Base-by-base conservation (phyloP, 2,888 invertebrate species). In the Microctonus hyperodae region DNA sequence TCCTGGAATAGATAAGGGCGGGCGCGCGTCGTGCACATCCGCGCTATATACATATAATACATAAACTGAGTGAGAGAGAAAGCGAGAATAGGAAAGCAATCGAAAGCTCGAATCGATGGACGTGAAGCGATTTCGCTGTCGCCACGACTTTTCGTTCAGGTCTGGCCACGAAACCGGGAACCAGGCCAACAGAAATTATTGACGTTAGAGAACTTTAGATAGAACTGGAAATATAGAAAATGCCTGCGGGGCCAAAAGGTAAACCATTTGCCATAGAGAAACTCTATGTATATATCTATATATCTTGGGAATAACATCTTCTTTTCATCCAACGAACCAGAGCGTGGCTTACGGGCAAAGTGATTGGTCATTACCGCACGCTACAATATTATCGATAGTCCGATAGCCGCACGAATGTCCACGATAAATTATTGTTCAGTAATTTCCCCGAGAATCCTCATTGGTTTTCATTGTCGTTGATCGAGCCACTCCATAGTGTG, bases 181-280 rank as follows among this genome's bases (percentile, higher is more conserved):
- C 63, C 51, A 64, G 64, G 70, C 64, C 64, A 68, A 22, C 60
- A 51, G 57, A 68, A 70, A 68, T 68, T 70, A 70, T 68, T 68
- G 68, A 68, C 65, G 60, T 53, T 20, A 16, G 51, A 22, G 58
- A 48, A 23, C 37, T 59, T 51, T n/a, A 13, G 11, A n/a, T 16
- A 44, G 44, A 44, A 7, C 1, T 16, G 44, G 7, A 16, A 16
- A 44, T 16, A 44, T 20, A 9, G 44, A 44, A 44, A 44, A 20
- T 44, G 57, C 22, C 37, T 22, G 55, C 31, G 16, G 55, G 28
- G 28, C 28, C 31, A 33, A 9, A 55, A 31, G 55, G 28, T 55
- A 28, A 55, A 31, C 28, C 16, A 31, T 28, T 31, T 31, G 10
- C 31, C 16, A 20, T 31, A 55, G 0, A 55, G 55, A n/a, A 31